phyloP scores from a whole-genome alignment of 2,888 invertebrate species.

The Drosophila anomelani region DNA sequence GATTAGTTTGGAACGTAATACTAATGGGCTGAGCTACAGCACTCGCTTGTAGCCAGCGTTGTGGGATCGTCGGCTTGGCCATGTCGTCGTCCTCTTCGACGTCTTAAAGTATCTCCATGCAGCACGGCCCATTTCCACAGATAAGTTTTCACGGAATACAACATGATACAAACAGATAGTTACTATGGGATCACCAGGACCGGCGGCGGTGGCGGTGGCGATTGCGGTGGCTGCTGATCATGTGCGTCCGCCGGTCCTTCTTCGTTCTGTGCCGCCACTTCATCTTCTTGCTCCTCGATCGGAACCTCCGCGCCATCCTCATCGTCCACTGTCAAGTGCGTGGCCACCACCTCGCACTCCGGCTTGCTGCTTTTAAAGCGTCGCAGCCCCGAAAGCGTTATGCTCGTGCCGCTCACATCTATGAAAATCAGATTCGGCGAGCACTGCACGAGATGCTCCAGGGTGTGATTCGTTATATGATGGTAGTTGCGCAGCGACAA shows the following conservation, averaged over 20 bases:
- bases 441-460: constrained; percentile 87
- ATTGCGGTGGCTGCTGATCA: constrained; percentile 17
- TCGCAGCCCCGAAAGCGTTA: constrained; percentile 87
- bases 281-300: constrained; percentile 11
- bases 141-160: constrained; percentile 17
- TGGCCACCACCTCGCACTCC: constrained; percentile 86
- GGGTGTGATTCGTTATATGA: constrained; percentile 87
- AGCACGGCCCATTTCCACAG: constrained; percentile 18
- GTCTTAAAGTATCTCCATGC: constrained; percentile 20
- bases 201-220: constrained; percentile 23
- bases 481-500: constrained; percentile 87
- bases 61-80: constrained; percentile 33
- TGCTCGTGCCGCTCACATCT: constrained; percentile 89
- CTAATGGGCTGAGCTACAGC: constrained; percentile 56
- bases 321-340: constrained; percentile 62
- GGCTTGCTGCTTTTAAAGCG: constrained; percentile 87
- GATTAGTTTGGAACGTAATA: constrained; percentile 62
- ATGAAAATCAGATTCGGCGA: constrained; percentile 87
- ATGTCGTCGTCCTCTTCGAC: constrained; percentile 20
- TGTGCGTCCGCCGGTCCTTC: constrained; percentile 1
- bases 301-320: constrained; percentile 1
- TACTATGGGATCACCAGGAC: constrained; percentile 19
- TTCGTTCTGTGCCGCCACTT: constrained; percentile 8
- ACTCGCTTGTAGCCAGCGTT: constrained; percentile 44
- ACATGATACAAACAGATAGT: constrained; percentile 9